phyloP scores from a whole-genome alignment of 2,113 vertebrate genomes.

The Motacilla tschutschensis region DNA sequence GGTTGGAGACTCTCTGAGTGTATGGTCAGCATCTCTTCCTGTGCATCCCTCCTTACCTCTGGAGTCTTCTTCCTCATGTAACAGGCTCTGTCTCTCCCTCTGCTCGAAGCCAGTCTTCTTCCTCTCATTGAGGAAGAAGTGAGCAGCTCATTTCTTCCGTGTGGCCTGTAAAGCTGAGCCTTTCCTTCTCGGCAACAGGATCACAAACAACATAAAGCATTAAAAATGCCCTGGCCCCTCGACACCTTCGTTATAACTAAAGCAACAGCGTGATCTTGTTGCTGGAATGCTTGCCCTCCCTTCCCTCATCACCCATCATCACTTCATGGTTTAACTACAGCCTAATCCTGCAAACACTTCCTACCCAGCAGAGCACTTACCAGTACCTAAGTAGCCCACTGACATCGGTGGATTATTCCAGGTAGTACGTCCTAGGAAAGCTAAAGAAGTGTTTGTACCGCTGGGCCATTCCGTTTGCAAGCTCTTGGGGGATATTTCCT shows the following conservation, averaged over 20 bases:
- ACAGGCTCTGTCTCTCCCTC: background rate
- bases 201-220: background rate
- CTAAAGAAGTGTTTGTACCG: constrained; percentile 27
- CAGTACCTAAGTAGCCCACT: background rate
- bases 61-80: background rate
- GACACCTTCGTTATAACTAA: background rate
- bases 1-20: background rate
- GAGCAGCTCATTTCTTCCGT: background rate
- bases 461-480: constrained; percentile 17
- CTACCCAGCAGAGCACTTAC: constrained; percentile 30
- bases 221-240: constrained; percentile 20
- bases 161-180: constrained; percentile 12
- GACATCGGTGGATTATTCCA: background rate
- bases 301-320: constrained; percentile 10
- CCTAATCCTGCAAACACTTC: constrained; percentile 39
- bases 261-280: background rate
- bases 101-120: background rate
- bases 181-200: constrained; percentile 16
- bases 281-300: background rate
- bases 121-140: background rate
- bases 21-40: background rate
- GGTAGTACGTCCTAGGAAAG: background rate
- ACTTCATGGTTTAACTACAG: constrained; percentile 15
- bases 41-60: background rate
- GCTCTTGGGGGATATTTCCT: constrained; percentile 44